Evolutionary conservation across 2,888 invertebrate species (phyloP).

Genomic region (Abrostola tripartita): DNA sequence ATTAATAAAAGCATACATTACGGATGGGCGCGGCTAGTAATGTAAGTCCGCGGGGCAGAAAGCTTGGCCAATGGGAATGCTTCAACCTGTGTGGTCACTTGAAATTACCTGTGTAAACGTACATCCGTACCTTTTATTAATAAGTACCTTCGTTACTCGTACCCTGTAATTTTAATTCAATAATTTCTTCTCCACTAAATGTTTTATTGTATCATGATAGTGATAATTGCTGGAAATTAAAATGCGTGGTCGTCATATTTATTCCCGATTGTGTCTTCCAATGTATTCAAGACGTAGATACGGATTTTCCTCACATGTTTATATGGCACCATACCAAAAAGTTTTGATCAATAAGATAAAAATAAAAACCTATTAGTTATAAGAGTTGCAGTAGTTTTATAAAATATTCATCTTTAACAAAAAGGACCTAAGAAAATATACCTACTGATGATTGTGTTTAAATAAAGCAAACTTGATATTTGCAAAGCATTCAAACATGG

Average conservation of each 20-base stretch:
- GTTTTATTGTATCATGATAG: constrained; percentile 47
- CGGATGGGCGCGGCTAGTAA: constrained; percentile 67
- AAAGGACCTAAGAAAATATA: too few relatives aligned
- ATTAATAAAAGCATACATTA: constrained; percentile 52
- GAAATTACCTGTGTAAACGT: constrained; percentile 58
- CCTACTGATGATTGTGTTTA: too few relatives aligned
- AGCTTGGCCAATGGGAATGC: constrained; percentile 68
- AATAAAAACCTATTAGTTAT: too few relatives aligned
- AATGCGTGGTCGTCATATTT: constrained; percentile 15
- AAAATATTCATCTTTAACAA: too few relatives aligned
- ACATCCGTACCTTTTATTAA: constrained; percentile 39
- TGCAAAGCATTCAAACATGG: too few relatives aligned
- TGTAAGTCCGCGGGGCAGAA: constrained; percentile 64
- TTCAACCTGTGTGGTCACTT: constrained; percentile 75
- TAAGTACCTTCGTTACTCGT: constrained; percentile 42
- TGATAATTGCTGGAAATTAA: constrained; percentile 42
- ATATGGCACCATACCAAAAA: too few relatives aligned
- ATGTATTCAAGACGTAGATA: constrained; percentile 22
- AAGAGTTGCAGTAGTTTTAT: too few relatives aligned
- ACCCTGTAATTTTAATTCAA: constrained; percentile 55
- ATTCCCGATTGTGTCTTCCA: constrained; percentile 22
- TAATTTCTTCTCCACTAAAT: constrained; percentile 46
- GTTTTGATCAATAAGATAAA: too few relatives aligned
- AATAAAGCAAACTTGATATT: too few relatives aligned
- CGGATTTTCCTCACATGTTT: background rate